phyloP scores from a whole-genome alignment of 2,797 vertebrate species.

The Acipenser ruthenus region DNA sequence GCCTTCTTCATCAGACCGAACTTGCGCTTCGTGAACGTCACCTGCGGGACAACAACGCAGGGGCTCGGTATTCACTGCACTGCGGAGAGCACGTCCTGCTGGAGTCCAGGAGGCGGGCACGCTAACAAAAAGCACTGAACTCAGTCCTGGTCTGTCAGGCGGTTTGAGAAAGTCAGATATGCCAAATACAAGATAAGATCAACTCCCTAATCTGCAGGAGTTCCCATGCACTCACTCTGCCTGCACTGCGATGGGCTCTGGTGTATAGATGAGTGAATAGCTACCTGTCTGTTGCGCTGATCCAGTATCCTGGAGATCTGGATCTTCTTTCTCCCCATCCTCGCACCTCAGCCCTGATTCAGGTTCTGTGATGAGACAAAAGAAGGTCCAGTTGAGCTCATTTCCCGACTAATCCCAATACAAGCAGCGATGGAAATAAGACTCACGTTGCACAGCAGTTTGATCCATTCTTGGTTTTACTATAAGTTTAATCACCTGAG shows the following conservation, averaged over 20 bases:
- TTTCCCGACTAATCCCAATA: not conserved
- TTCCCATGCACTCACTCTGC: no score
- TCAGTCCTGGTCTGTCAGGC: not conserved
- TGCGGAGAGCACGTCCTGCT: not conserved
- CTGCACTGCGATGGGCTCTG: no score
- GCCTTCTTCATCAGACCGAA: conserved; percentile 98
- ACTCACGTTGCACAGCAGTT: no score
- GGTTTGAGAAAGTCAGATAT: no score
- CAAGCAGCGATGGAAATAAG: no score
- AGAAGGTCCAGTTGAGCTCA: not conserved
- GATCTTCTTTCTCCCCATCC: conserved; percentile 93
- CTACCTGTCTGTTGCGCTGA: conserved; percentile 85
- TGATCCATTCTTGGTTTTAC: no score
- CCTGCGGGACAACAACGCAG: conserved; percentile 43
- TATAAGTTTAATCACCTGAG: no score
- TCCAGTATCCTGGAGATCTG: conserved; percentile 91
- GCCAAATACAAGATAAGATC: no score
- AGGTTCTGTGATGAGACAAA: not conserved
- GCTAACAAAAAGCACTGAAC: no score
- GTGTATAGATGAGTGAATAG: not conserved
- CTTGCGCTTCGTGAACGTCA: conserved; percentile 92
- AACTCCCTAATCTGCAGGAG: no score
- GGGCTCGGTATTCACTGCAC: not conserved
- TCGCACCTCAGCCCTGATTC: not conserved
- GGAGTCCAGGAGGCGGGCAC: not conserved